Percentiles rank a stretch among this genome's conserved stretches.
These are phyloP conservation scores for Caenorhabditis briggsae DNA, from an alignment of 1,140 invertebrate species.

Conservation along the genomic window DNA sequence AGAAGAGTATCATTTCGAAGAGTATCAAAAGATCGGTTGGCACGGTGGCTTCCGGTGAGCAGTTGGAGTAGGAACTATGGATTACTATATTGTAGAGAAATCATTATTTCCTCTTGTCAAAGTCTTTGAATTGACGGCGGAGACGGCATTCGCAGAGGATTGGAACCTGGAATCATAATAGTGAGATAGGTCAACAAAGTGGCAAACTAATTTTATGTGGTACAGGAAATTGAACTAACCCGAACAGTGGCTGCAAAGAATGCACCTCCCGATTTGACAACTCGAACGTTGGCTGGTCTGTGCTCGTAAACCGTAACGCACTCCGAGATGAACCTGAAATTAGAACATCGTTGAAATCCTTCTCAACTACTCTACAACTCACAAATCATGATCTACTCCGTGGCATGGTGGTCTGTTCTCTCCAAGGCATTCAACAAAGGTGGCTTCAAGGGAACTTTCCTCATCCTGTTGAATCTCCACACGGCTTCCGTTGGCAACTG, in stretches of 20 bases:
- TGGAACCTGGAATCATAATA: slow-evolving; percentile 13
- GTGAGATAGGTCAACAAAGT: not conserved
- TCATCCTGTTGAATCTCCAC: slow-evolving; percentile 62
- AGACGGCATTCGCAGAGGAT: slow-evolving; percentile 55
- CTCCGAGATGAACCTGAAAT: slow-evolving; percentile 60
- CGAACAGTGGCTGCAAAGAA: slow-evolving; percentile 39
- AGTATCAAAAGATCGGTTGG: slow-evolving; percentile 33
- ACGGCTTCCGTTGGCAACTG: slow-evolving; percentile 57
- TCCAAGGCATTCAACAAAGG: slow-evolving; percentile 55
- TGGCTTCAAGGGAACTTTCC: slow-evolving; percentile 40
- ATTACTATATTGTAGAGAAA: not conserved
- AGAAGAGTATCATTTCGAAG: not conserved
- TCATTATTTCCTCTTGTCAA: slow-evolving; percentile 13
- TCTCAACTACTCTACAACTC: not conserved
- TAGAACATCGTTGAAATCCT: not conserved
- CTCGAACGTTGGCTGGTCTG: slow-evolving; percentile 29
- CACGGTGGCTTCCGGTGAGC: not conserved
- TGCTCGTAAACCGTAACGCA: slow-evolving; percentile 60
- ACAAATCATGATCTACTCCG: slow-evolving; percentile 57
- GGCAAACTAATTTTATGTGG: not conserved
- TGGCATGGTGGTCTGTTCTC: slow-evolving; percentile 57
- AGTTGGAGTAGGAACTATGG: not conserved
- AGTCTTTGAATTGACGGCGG: slow-evolving; percentile 36
- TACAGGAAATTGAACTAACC: not conserved
- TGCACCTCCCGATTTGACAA: slow-evolving; percentile 15